Percentiles rank a stretch among this genome's conserved stretches.
Conservation (phyloP, 1,140 invertebrate species). For the Procambarus virginalis region DNA sequence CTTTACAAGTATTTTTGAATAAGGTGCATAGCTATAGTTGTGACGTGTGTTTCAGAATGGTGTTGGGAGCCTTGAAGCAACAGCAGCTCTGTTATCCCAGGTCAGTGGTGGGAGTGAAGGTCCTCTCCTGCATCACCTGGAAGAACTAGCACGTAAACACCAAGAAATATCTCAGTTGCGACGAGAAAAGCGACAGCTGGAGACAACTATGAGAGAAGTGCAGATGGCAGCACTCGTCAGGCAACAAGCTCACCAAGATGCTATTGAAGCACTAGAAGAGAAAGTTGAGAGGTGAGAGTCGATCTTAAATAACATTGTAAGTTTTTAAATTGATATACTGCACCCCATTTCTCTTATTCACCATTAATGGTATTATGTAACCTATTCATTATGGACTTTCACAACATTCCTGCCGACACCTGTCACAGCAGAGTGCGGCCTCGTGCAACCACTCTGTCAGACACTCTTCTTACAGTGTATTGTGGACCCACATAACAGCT, state of each 20-base stretch:
- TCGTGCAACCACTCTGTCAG: too few relatives aligned
- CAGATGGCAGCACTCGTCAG: conserved; percentile 78
- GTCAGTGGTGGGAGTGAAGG: conserved; percentile 72
- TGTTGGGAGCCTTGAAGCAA: conserved; percentile 47
- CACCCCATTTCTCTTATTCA: too few relatives aligned
- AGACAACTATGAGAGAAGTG: conserved; percentile 81
- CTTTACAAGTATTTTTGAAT: too few relatives aligned
- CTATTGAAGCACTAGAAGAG: conserved; percentile 77
- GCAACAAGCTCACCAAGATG: conserved; percentile 78
- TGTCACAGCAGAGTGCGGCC: too few relatives aligned
- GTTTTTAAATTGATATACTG: too few relatives aligned
- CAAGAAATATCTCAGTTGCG: conserved; percentile 84
- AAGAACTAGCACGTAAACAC: conserved; percentile 87
- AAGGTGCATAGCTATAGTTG: too few relatives aligned
- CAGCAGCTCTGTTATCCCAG: conserved; percentile 64
- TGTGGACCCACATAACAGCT: too few relatives aligned
- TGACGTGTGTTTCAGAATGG: conserved; percentile 29
- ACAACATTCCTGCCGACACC: too few relatives aligned
- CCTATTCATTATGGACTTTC: too few relatives aligned
- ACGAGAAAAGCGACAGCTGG: conserved; percentile 83
- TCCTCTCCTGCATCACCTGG: conserved; percentile 87
- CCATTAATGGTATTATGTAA: too few relatives aligned
- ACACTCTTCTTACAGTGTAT: too few relatives aligned
- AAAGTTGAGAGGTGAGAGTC: conserved; percentile 75
- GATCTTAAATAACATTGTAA: background rate